phyloP scores from a whole-genome alignment of 2,113 vertebrate genomes.

The Amphiprion percula region DNA sequence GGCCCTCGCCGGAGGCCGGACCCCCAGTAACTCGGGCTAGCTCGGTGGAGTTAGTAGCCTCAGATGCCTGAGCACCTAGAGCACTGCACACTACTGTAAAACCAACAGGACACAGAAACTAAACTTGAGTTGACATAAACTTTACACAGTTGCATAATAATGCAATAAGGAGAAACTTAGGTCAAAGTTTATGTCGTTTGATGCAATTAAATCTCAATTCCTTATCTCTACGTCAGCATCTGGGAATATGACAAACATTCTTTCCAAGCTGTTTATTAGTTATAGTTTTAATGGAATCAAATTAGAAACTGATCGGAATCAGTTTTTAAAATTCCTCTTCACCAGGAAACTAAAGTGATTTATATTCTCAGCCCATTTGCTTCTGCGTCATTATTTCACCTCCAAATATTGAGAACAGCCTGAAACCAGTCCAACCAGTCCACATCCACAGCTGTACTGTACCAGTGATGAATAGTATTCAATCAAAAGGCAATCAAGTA shows the following conservation, averaged over 20 bases:
- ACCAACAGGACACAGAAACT: neutral
- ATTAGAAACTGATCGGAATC: too few relatives aligned
- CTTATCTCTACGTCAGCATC: too few relatives aligned
- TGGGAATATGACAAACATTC: neutral
- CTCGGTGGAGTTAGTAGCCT: constrained; percentile 53
- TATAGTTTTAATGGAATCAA: neutral
- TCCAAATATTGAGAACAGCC: constrained; percentile 14
- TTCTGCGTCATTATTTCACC: constrained; percentile 39
- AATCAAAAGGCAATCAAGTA: constrained; percentile 2
- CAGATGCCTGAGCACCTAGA: constrained; percentile 57
- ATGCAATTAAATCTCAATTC: neutral
- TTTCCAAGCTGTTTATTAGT: neutral
- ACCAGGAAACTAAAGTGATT: neutral
- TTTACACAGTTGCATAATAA: neutral
- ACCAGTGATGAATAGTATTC: neutral
- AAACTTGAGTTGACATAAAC: neutral
- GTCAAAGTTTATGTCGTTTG: neutral
- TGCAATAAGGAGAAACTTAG: neutral
- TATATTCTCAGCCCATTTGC: constrained; percentile 1
- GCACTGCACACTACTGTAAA: constrained; percentile 63
- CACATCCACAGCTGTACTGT: neutral
- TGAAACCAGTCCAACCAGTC: constrained; percentile 56
- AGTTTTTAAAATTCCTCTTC: neutral
- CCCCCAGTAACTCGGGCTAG: constrained; percentile 59
- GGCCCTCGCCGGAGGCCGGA: constrained; percentile 76